Base-by-base conservation (phyloP, 2,888 invertebrate species). In the Drosophila mimetica region DNA sequence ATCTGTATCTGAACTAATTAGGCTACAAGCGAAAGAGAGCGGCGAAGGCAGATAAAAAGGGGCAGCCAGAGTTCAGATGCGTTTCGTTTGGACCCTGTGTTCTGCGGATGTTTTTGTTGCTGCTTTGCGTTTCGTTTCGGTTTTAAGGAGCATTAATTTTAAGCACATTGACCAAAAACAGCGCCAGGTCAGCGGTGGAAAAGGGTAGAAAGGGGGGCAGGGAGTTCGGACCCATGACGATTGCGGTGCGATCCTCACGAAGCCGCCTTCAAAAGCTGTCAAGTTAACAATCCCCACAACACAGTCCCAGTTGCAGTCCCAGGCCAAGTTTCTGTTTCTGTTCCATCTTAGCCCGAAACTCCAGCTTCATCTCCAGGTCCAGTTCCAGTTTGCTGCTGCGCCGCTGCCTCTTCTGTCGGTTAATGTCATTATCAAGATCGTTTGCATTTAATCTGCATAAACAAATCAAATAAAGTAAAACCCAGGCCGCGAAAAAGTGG, bases 341-440 rank as follows among this genome's bases (percentile, higher is more conserved):
- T 52, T 32, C 22, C 54, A 71, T 66, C 59, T 51, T 22, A 30
- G n/a, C 20, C 7, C 47, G 51, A 39, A 50, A 50, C 47, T 37
- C n/a, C 69, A 55, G 39, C 57, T 22, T 11, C 58, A 55, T 44
- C 9, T 25, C 54, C 34, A 22, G 25, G 9, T 46, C n/a, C 57
- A 64, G 66, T 50, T 64, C 71, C 75, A 75, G 84, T 66, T 77
- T 63, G 65, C 71, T 64, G 71, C 79, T 76, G 76, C 69, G 60
- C 66, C 66, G 71, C 79, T 76, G 76, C 85, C 57, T 77, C 88
- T 81, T 86, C 88, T 82, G 89, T 88, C 89, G 87, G 88, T 89
- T 89, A 89, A 89, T 89, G 89, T 89, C 89, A 89, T 89, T 89
- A 89, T 89, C 89, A 89, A 90, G 89, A 89, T 89, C 90, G 86